These are phyloP conservation scores for Acanthochromis polyacanthus DNA, from an alignment of 2,113 vertebrate species.

Conservation along the genomic window DNA sequence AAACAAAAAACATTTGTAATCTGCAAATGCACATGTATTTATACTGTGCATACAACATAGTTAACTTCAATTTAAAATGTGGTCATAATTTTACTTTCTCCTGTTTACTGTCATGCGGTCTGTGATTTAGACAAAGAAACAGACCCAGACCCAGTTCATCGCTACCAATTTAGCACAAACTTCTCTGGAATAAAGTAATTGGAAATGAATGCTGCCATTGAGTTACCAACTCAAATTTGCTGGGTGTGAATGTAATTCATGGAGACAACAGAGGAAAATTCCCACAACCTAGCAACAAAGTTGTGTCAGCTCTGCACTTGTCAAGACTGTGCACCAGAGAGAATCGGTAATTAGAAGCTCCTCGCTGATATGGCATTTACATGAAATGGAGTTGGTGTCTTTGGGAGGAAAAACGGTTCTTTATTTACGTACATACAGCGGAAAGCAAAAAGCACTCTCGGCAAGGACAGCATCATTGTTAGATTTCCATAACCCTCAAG, in stretches of 20 bases:
- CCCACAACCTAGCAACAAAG: slow-evolving; percentile 10
- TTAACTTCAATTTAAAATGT: background rate
- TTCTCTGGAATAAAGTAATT: background rate
- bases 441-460: slow-evolving; percentile 50
- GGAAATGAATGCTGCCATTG: background rate
- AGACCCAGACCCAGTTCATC: background rate
- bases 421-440: slow-evolving; percentile 63
- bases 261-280: background rate
- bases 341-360: slow-evolving; percentile 30
- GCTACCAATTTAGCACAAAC: background rate
- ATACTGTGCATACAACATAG: background rate
- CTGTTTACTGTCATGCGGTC: background rate
- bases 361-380: slow-evolving; percentile 34
- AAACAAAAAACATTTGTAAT: background rate
- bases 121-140: background rate
- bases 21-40: background rate
- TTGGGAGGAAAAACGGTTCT: slow-evolving; percentile 46
- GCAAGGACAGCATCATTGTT: slow-evolving; percentile 70
- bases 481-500: slow-evolving; percentile 80
- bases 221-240: background rate
- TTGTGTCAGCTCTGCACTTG: slow-evolving; percentile 17
- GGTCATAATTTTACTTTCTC: background rate
- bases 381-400: slow-evolving; percentile 33
- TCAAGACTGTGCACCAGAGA: slow-evolving; percentile 6
- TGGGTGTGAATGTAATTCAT: background rate